Base-by-base conservation (phyloP, 2,888 invertebrate species). In the Dryobotodes eremita region DNA sequence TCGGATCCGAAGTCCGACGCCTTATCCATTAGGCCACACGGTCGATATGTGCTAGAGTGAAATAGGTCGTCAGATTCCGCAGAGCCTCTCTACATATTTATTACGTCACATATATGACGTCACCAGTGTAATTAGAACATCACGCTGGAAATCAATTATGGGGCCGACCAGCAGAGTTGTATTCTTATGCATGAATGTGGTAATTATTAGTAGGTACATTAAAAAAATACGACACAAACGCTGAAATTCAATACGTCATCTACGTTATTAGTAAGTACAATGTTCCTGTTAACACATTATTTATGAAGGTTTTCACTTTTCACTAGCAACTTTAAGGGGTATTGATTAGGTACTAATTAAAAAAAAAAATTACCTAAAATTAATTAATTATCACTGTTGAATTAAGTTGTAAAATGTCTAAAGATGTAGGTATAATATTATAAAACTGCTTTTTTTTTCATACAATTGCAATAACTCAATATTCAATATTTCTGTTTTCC, bases 1-100 rank as follows among this genome's bases (percentile, higher is more conserved):
- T 97, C 97, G 97, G 97, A 97, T 97, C 97, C 97, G 97, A 97
- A 97, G 97, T 97, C 97, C 97, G 97, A 97, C 97, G 97, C 97
- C 97, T 97, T 97, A 97, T 97, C 97, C 97, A 97, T 97, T 97
- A 97, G 97, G 97, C 97, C 97, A 97, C 97, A 97, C 97, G 97
- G 97, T 97, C 97, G 0, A 0, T 86, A 62, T 0, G 0, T 0
- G 0, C 0, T 0, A 0, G 0, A 0, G 64, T 23, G 77, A 85
- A 85, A 80, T 85, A 86, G 86, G 86, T 77, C 80, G 10, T 64
- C 0, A 71, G 7, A 61, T 83, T 61, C 72, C 53, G 53, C 59
- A 71, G 17, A 80, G 53, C 80, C 73, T 83, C 15, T 48, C 13
- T 26, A 13, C 0, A 20, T 61, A 61, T 53, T 2, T 48, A 42